Percentiles rank a stretch among this genome's conserved stretches.
Conservation (phyloP, 2,113 vertebrate genomes). For the Microtus montanus region DNA sequence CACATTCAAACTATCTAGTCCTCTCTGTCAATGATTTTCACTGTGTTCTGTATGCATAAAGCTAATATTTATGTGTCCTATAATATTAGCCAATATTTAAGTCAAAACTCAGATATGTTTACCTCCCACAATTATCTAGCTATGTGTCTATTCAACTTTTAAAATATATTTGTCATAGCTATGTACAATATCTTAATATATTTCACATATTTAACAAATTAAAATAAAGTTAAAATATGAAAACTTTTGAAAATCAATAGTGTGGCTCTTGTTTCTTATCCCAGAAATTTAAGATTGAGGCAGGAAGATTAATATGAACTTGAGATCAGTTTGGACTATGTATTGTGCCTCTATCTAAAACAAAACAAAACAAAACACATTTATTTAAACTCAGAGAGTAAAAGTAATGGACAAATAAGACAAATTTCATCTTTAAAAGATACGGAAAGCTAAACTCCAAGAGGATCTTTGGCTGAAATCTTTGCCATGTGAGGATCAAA, state of each 20-base stretch:
- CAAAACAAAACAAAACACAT: neutral
- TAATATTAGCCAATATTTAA: neutral
- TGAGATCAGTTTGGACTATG: neutral
- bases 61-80: neutral
- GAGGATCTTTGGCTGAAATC: neutral
- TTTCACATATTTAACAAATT: neutral
- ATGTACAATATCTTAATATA: neutral
- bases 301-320: neutral
- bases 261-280: neutral
- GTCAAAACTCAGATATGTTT: neutral
- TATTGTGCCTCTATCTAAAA: neutral
- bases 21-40: neutral
- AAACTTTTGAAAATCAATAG: neutral
- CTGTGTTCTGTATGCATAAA: neutral
- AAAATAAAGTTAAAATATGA: neutral
- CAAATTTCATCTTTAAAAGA: neutral
- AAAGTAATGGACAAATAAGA: neutral
- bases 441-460: neutral
- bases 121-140: neutral
- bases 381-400: neutral
- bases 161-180: neutral
- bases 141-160: neutral
- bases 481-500: neutral
- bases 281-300: neutral
- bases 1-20: neutral